Evolutionary conservation across 2,797 vertebrate genomes (phyloP).

Genomic region (Scyliorhinus canicula): DNA sequence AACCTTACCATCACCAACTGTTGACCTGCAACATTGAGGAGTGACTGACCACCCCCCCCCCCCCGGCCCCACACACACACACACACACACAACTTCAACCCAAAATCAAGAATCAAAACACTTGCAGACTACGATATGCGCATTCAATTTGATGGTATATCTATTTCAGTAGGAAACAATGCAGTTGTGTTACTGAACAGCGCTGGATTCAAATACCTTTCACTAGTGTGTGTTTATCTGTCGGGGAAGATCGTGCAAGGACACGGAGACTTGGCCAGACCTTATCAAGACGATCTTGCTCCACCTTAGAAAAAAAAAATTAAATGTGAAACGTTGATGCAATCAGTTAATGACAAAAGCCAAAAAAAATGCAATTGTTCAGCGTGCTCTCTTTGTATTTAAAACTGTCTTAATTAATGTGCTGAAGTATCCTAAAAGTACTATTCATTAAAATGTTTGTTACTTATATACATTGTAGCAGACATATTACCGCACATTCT

Average conservation of each 20-base stretch:
- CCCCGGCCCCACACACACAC: too few species aligned
- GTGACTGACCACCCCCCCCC: not conserved
- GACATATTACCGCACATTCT: not conserved
- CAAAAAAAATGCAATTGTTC: not conserved
- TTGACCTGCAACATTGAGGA: not conserved
- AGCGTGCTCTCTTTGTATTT: not conserved
- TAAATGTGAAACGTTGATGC: not conserved
- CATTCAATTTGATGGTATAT: not conserved
- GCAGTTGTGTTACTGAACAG: not conserved
- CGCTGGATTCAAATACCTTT: conserved; percentile 69
- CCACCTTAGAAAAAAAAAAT: conserved; percentile 64
- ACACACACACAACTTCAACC: not conserved
- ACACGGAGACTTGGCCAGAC: conserved; percentile 93
- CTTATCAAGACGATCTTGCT: conserved; percentile 93
- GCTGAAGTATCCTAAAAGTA: not conserved
- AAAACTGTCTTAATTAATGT: not conserved
- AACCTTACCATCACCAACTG: too few species aligned
- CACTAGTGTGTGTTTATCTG: conserved; percentile 93
- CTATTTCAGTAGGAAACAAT: not conserved
- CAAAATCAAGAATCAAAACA: not conserved
- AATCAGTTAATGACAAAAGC: not conserved
- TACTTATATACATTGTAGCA: not conserved
- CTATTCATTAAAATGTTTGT: not conserved
- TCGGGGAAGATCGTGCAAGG: conserved; percentile 87
- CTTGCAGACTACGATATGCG: not conserved